Percentiles rank a stretch among this genome's conserved stretches.
Evolutionary conservation across 2,797 vertebrate species (phyloP).

Genomic region (Adrianichthys oophorus): DNA sequence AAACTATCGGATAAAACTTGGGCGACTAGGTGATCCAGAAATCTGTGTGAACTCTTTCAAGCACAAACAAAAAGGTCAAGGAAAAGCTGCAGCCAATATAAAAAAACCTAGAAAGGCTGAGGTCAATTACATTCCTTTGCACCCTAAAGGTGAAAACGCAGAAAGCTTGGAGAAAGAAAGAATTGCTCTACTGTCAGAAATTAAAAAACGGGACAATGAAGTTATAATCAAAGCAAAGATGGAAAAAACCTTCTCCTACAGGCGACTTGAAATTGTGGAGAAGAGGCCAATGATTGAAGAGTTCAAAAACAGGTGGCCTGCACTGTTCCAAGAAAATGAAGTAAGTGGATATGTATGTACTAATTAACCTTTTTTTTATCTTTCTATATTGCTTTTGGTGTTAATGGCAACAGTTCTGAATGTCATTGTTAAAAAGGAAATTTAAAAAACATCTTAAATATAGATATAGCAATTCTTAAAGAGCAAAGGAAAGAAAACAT

Average conservation of each 20-base stretch:
- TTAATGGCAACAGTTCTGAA: too few relatives aligned
- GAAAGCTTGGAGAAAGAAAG: conserved; percentile 14
- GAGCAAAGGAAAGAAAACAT: too few relatives aligned
- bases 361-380: too few relatives aligned
- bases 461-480: too few relatives aligned
- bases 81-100: conserved; percentile 26
- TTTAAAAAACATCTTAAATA: too few relatives aligned
- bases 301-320: conserved; percentile 8
- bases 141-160: not conserved
- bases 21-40: conserved; percentile 20
- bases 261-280: too few relatives aligned
- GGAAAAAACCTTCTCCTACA: conserved; percentile 4
- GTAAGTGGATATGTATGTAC: conserved; percentile 10
- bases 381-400: too few relatives aligned
- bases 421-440: too few relatives aligned
- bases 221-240: conserved; percentile 6
- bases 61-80: conserved; percentile 20
- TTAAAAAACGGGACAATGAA: conserved; percentile 14
- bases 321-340: conserved; percentile 1
- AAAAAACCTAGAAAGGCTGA: conserved; percentile 8
- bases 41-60: conserved; percentile 32
- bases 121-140: not conserved
- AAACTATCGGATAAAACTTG: conserved; percentile 32
- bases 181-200: too few relatives aligned
- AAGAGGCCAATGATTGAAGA: conserved; percentile 6